These are phyloP conservation scores for Trachops cirrhosus DNA, from an alignment of 2,797 vertebrate species.

Conservation along the genomic window DNA sequence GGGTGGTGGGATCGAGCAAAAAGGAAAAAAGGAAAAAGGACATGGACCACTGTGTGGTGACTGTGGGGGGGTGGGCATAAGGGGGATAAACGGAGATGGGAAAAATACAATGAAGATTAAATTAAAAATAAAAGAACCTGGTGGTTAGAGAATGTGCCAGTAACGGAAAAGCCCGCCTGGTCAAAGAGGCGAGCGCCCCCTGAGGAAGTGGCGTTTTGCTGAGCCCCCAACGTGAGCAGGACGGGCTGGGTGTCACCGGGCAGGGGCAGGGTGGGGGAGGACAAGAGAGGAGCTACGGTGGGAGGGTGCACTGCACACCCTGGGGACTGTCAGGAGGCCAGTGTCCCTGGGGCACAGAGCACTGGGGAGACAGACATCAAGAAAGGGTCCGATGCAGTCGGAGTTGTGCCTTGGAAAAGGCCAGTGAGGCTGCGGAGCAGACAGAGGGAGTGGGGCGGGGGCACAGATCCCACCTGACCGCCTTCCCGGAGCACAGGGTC, in stretches of 20 bases:
- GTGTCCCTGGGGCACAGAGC: background rate
- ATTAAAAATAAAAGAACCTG: background rate
- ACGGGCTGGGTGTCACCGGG: background rate
- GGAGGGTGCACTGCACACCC: background rate
- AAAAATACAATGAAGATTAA: no score
- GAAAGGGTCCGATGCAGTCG: background rate
- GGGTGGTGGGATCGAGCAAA: no score
- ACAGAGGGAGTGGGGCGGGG: background rate
- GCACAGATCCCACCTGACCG: background rate
- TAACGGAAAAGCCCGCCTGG: background rate
- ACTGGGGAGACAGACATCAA: background rate
- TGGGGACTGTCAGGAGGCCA: background rate
- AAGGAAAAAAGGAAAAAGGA: no score
- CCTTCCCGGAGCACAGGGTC: fast-evolving
- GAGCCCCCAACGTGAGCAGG: background rate
- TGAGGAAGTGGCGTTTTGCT: background rate
- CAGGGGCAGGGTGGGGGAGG: no score
- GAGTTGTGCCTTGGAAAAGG: background rate
- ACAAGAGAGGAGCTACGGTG: background rate
- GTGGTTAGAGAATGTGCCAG: background rate
- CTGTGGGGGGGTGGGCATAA: no score
- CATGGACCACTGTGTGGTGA: no score
- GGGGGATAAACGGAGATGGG: no score
- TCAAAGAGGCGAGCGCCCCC: background rate
- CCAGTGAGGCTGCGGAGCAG: background rate